Base-by-base conservation (phyloP, 2,888 invertebrate species). In the Erynnis tages region DNA sequence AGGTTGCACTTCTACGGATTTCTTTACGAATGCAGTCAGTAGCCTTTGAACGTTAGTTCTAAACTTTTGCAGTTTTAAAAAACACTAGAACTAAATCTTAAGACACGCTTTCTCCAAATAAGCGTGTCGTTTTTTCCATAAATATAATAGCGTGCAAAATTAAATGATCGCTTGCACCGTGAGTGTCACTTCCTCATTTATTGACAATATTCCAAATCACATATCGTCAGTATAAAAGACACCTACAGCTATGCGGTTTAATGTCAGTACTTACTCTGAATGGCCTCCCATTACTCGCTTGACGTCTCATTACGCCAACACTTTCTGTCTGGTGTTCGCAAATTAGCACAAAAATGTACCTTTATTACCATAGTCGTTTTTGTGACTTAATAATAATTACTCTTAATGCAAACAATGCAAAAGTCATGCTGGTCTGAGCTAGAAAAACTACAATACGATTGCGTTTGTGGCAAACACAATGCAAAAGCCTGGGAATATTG, bases 401-500 rank as follows among this genome's bases (percentile, higher is more conserved):
- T 45, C 23, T 45, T 41, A 4, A 41, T 23, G 2, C 32, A 41
- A 21, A 49, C 41, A 49, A 49, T 49, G 16, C 27, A 32, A 16
- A 32, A 49, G 14, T 17, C 37, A 25, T 7, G 25, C 16, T 16
- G 25, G 13, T 48, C 30, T 48, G 16, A 45, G 57, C 54, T 63
- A 66, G 73, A 69, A 73, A 76, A 69, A 62, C 37, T 59, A 53
- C 60, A 57, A 56, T 55, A 10, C 59, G 59, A 57, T 62, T 61
- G 41, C 6, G 30, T n/a, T 23, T 30, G 19, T 14, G 30, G 21
- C 2, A 19, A 59, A 65, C 61, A 73, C 69, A 69, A 69, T 67
- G 62, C 56, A 37, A 47, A 58, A 65, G 66, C 66, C 65, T 76
- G 76, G 63, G 77, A 78, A 70, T 61, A 54, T n/a, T n/a, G n/a